A percentile compares a stretch with the other conserved stretches of the same genome.
These are phyloP conservation scores for Cassiopea andromeda DNA, from an alignment of 30 jellyfish, hydroid and myxozoan species.

Conservation along the genomic window DNA sequence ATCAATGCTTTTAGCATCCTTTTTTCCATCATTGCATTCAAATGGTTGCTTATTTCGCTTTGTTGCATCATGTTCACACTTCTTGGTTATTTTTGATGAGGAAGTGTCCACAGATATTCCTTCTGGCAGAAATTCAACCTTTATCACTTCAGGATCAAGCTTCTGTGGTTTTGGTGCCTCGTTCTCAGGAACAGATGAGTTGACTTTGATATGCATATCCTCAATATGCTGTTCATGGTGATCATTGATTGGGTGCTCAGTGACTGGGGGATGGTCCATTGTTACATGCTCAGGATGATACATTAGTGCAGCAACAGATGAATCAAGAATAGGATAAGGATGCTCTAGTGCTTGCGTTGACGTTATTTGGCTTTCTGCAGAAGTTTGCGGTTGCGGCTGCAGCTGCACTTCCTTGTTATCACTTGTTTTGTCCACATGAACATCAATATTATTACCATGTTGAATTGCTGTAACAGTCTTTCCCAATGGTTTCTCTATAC, in stretches of 20 bases:
- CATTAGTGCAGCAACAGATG: conserved; percentile 52
- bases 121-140: conserved; percentile 96
- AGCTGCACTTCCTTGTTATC: not conserved
- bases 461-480: conserved; percentile 53
- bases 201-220: conserved; percentile 62
- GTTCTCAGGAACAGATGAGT: conserved; percentile 53
- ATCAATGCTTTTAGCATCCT: conserved; percentile 10
- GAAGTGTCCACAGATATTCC: conserved; percentile 81
- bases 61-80: conserved; percentile 29
- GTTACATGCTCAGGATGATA: conserved; percentile 59
- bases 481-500: not conserved
- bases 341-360: conserved; percentile 36
- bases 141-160: conserved; percentile 88
- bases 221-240: conserved; percentile 43
- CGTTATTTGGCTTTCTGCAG: conserved; percentile 16
- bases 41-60: not conserved
- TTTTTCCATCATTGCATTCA: conserved; percentile 28
- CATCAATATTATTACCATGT: conserved; percentile 54
- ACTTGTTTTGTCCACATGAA: conserved; percentile 39
- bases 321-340: conserved; percentile 61
- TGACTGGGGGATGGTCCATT: conserved; percentile 42
- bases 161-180: conserved; percentile 72
- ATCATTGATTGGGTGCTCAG: conserved; percentile 12
- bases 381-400: not conserved
- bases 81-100: conserved; percentile 54